Evolutionary conservation across 2,888 invertebrate species (phyloP), one percentile per base, ranked within the genome.

Genomic region (Candidula unifasciata): DNA sequence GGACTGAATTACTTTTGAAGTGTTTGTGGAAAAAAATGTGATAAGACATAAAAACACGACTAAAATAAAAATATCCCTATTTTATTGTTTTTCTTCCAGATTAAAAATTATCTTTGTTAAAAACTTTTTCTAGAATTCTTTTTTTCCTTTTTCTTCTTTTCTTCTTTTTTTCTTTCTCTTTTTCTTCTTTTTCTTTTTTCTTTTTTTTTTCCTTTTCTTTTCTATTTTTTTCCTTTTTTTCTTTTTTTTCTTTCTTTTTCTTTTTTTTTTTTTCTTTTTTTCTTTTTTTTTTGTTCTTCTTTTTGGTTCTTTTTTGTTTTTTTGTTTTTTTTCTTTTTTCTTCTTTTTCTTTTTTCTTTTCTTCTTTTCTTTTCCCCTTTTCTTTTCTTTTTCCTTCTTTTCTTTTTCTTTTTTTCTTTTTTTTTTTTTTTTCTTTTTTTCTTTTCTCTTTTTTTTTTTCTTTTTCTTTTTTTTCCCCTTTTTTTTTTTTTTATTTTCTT

Each of bases 191-290:
- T n/a, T n/a, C n/a, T n/a, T n/a, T n/a, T n/a, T n/a, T n/a, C n/a
- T n/a, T n/a, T n/a, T n/a, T n/a, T n/a, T n/a, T n/a, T n/a, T n/a
- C n/a, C n/a, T n/a, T n/a, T n/a, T n/a, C n/a, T n/a, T n/a, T 78
- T 30, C 57, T 33, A 18, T 8, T 78, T 60, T 78, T 33, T 18
- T 6, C n/a, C 54, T 78, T 57, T 35, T 73, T 33, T 24, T 73
- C 10, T 35, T 33, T 30, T 33, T 71, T 6, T 33, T 71, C 13
- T 33, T 73, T 24, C 13, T 35, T 37, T 35, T 66, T 24, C 35
- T 35, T 37, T 64, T 35, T 21, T 35, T 35, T 37, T n/a, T 79
- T 37, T 79, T n/a, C n/a, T 37, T 66, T 35, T 79, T 64, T 52
- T 44, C 52, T 52, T 76, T 44, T 27, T 44, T 10, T 52, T 44